Evolutionary conservation across 2,113 vertebrate genomes (phyloP), one percentile per base, ranked within the genome.

Genomic region (Passer montanus): DNA sequence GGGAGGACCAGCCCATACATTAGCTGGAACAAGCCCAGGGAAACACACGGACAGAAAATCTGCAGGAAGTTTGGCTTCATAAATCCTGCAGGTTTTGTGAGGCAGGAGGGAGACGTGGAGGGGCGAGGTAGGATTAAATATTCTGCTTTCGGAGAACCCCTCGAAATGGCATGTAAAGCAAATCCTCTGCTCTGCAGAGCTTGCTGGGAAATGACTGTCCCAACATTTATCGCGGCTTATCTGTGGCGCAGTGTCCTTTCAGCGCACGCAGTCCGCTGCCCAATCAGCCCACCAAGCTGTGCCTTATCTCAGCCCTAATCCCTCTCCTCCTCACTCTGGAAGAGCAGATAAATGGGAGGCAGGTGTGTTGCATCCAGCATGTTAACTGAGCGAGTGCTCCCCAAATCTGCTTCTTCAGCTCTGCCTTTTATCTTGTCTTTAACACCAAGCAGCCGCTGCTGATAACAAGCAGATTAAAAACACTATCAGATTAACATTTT

Each of bases 401-500:
- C 94, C 69, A 95, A 89, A 95, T 91, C 93, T 85, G 49, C 86
- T 95, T 95, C 95, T 95, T 72, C 90, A 84, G 93, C 88, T 96
- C 83, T 87, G 46, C 30, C 88, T 95, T 91, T 92, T 95, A 95
- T 95, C 95, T 95, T 59, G 84, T 69, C 84, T 93, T 97, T 92
- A 94, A 72, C 60, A 59, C 94, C 55, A 44, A 94, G 92, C 89
- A 94, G 94, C 86, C 77, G 73, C 84, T 1, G 2, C 91, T 56
- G 96, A 97, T 97, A 97, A 96, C 93, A 95, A 97, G 91, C 91
- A 95, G 96, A 97, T 97, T 97, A 96, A 94, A 95, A 93, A n/a
- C 86, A 24, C 94, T 97, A 96, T 97, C 97, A 96, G 96, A 97
- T 97, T 97, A 96, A 95, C 96, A 97, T 97, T 96, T 97, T 92